Evolutionary conservation across 53 echinoderm and acorn worm species (phyloP).

Genomic region (Luidia sarsii): DNA sequence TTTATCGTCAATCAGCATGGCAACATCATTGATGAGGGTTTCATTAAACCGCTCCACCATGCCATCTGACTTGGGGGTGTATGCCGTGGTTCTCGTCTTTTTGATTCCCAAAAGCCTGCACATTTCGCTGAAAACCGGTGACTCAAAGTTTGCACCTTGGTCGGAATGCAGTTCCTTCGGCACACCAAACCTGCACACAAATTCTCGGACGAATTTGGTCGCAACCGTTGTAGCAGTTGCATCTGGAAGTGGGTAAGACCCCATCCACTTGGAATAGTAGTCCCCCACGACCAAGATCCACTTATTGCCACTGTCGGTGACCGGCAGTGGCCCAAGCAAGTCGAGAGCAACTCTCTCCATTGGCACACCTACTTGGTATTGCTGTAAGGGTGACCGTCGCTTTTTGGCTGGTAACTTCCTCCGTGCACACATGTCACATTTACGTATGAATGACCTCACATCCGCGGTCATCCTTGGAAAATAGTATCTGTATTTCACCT

Average conservation of each 20-base stretch:
- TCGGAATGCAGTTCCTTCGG: slow-evolving; percentile 21
- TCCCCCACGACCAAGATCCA: slow-evolving; percentile 43
- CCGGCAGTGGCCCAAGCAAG: slow-evolving; percentile 35
- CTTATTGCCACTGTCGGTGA: slow-evolving; percentile 17
- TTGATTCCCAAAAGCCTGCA: slow-evolving; percentile 6
- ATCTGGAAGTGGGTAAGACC: slow-evolving; percentile 33
- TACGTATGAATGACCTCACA: too few species aligned
- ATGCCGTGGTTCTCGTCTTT: slow-evolving; percentile 21
- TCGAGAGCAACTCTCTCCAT: slow-evolving; percentile 52
- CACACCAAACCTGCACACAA: slow-evolving; percentile 48
- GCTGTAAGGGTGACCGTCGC: too few species aligned
- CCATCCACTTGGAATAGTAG: slow-evolving; percentile 54
- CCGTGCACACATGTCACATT: too few species aligned
- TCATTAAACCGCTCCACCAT: slow-evolving; percentile 11
- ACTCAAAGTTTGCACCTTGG: slow-evolving; percentile 36
- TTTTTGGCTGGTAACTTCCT: too few species aligned
- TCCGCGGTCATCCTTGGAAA: too few species aligned
- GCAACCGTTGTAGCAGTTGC: slow-evolving; percentile 25
- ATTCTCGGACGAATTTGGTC: slow-evolving; percentile 19
- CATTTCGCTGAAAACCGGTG: slow-evolving; percentile 23
- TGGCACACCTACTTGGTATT: too few species aligned
- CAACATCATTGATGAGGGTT: background rate
- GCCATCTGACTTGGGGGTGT: slow-evolving; percentile 27
- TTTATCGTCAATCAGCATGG: background rate
- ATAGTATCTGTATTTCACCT: too few species aligned